These are phyloP conservation scores for Catocala nupta DNA, from an alignment of 2,888 invertebrate genomes.

Conservation along the genomic window DNA sequence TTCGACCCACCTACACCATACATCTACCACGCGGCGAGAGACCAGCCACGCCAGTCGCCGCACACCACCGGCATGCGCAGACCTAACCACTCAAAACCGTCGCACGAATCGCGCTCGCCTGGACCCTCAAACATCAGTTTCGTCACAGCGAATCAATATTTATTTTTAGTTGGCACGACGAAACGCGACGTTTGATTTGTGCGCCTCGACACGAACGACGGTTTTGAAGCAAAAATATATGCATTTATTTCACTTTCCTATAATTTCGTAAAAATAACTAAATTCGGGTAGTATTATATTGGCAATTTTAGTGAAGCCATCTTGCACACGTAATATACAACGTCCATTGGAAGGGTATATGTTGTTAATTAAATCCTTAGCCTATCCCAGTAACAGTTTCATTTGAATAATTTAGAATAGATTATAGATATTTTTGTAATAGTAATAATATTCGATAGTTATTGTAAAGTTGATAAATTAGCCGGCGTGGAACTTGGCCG, in stretches of 20 bases:
- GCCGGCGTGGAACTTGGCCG: slow-evolving; percentile 60
- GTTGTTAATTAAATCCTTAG: slow-evolving; percentile 85
- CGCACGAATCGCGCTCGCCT: slow-evolving; percentile 20
- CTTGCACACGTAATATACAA: slow-evolving; percentile 64
- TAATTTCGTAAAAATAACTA: slow-evolving; percentile 63
- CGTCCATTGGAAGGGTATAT: slow-evolving; percentile 80
- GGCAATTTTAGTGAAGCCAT: slow-evolving; percentile 66
- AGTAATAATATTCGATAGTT: slow-evolving; percentile 82
- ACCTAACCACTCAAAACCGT: slow-evolving; percentile 34
- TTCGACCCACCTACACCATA: slow-evolving; percentile 48
- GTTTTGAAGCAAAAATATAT: slow-evolving; percentile 51
- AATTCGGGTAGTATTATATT: slow-evolving; percentile 63
- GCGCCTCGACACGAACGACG: slow-evolving; percentile 24
- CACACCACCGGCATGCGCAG: slow-evolving; percentile 52
- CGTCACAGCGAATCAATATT: slow-evolving; percentile 15
- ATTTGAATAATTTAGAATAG: slow-evolving; percentile 83
- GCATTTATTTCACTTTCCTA: slow-evolving; percentile 75
- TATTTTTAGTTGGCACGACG: slow-evolving; percentile 24
- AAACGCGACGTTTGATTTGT: slow-evolving; percentile 21
- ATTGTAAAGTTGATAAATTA: slow-evolving; percentile 69
- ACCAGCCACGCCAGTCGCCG: slow-evolving; percentile 47
- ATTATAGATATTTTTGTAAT: slow-evolving; percentile 86
- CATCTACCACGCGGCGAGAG: slow-evolving; percentile 50
- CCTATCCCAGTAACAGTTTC: slow-evolving; percentile 81
- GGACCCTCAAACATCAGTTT: slow-evolving; percentile 20